phyloP scores from a whole-genome alignment of 2,888 invertebrate species.

The Scelioninae gen. 2 region DNA sequence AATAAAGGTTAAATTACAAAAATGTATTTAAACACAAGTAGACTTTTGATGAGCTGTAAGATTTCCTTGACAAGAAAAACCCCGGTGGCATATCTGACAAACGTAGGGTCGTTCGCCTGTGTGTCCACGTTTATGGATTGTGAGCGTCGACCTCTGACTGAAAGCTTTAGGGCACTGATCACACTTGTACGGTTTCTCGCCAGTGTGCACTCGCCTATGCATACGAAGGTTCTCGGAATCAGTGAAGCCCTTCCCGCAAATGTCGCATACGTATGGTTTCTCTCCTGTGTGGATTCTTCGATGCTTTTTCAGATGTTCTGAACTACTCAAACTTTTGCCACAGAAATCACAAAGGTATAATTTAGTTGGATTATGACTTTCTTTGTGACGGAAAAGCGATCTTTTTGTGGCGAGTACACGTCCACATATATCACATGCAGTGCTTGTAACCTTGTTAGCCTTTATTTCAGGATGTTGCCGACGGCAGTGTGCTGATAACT shows the following conservation, averaged over 20 bases:
- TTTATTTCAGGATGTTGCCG: constrained; percentile 72
- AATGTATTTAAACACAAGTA: constrained; percentile 68
- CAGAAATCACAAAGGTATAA: constrained; percentile 76
- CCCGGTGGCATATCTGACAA: constrained; percentile 74
- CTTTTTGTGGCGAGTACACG: constrained; percentile 71
- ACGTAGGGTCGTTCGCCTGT: constrained; percentile 76
- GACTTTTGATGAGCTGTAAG: constrained; percentile 75
- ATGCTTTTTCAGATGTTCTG: constrained; percentile 76
- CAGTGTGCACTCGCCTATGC: constrained; percentile 76
- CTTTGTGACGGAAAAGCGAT: constrained; percentile 72
- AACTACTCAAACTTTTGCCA: constrained; percentile 76
- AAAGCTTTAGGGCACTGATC: constrained; percentile 76
- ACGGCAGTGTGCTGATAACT: constrained; percentile 72
- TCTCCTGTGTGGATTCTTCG: constrained; percentile 77
- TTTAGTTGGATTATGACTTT: constrained; percentile 73
- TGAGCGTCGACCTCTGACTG: constrained; percentile 77
- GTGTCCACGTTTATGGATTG: constrained; percentile 76
- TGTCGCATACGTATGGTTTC: constrained; percentile 76
- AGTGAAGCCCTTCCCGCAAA: constrained; percentile 76
- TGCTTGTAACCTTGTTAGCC: constrained; percentile 72
- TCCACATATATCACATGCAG: constrained; percentile 73
- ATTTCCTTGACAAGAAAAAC: constrained; percentile 75
- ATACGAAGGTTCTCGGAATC: constrained; percentile 75
- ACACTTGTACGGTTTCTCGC: constrained; percentile 76
- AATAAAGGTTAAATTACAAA: background rate